A percentile compares a stretch with the other conserved stretches of the same genome.
These are phyloP conservation scores for Dinoponera quadriceps DNA, from an alignment of 1,140 invertebrate species.

Conservation along the genomic window DNA sequence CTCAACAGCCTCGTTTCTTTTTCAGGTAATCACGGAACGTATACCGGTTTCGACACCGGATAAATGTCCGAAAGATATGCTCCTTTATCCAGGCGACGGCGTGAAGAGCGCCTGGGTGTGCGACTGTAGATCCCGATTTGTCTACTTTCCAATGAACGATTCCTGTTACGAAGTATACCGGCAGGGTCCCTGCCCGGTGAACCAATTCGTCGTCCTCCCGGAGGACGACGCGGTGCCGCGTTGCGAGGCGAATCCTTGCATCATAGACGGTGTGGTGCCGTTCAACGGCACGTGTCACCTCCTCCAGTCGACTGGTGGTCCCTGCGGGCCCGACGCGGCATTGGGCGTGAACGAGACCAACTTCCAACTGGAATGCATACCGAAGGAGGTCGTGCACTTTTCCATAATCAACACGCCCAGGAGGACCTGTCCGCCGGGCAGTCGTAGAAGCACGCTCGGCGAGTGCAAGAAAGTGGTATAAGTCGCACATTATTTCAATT, in stretches of 20 bases:
- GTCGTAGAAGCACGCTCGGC: slow-evolving; percentile 74
- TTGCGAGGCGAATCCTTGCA: slow-evolving; percentile 88
- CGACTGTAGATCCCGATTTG: slow-evolving; percentile 88
- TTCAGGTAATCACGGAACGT: slow-evolving; percentile 70
- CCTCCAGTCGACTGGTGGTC: slow-evolving; percentile 80
- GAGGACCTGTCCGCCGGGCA: slow-evolving; percentile 76
- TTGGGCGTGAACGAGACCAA: slow-evolving; percentile 77
- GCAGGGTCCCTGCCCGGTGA: slow-evolving; percentile 87
- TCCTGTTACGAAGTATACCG: slow-evolving; percentile 87
- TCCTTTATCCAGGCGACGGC: slow-evolving; percentile 87
- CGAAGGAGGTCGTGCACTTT: slow-evolving; percentile 64
- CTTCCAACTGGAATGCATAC: slow-evolving; percentile 76
- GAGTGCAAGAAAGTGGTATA: slow-evolving; percentile 68
- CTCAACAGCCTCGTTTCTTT: not conserved
- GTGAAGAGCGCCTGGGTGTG: slow-evolving; percentile 88
- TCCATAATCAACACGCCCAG: slow-evolving; percentile 72
- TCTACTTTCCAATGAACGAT: slow-evolving; percentile 88
- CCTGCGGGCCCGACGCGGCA: slow-evolving; percentile 78
- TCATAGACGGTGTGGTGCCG: slow-evolving; percentile 82
- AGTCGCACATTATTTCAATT: slow-evolving; percentile 1
- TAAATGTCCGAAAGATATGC: slow-evolving; percentile 87
- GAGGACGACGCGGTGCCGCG: slow-evolving; percentile 85
- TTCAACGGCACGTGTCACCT: slow-evolving; percentile 85
- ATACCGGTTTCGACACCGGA: slow-evolving; percentile 86
- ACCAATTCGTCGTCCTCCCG: slow-evolving; percentile 86